Conservation (phyloP, 1,140 invertebrate species). For the Elymnias hypermnestra region DNA sequence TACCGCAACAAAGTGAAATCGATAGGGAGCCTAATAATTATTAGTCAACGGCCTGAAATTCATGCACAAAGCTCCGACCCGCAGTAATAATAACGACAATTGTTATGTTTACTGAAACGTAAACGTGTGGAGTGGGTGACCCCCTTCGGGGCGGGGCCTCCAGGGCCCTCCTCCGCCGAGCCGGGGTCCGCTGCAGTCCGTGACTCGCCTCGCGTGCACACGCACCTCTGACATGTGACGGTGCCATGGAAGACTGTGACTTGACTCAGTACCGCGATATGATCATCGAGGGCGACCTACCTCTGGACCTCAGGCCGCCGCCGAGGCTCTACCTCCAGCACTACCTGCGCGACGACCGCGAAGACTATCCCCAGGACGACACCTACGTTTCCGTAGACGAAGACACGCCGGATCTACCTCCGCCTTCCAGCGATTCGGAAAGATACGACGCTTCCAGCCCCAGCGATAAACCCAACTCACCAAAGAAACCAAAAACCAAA, state of each 20-base stretch:
- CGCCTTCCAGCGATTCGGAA: constrained; percentile 60
- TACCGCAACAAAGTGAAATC: constrained; percentile 68
- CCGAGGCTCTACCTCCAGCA: constrained; percentile 61
- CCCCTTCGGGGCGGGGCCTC: constrained; percentile 35
- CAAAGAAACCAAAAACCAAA: constrained; percentile 63
- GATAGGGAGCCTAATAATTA: constrained; percentile 71
- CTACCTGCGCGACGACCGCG: constrained; percentile 51
- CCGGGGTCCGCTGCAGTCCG: constrained; percentile 30
- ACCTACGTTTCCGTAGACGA: constrained; percentile 67
- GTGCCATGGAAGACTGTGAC: constrained; percentile 66
- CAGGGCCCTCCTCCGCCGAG: constrained; percentile 28
- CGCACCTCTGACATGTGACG: constrained; percentile 66
- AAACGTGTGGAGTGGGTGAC: constrained; percentile 47
- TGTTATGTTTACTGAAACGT: constrained; percentile 75
- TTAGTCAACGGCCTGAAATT: constrained; percentile 74
- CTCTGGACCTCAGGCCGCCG: constrained; percentile 60
- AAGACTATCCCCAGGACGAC: constrained; percentile 57
- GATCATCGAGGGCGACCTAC: constrained; percentile 66
- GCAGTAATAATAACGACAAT: constrained; percentile 75
- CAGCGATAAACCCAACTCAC: constrained; percentile 51
- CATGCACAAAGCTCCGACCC: constrained; percentile 72
- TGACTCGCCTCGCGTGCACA: constrained; percentile 47
- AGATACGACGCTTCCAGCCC: constrained; percentile 61
- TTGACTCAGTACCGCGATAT: constrained; percentile 65
- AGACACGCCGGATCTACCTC: constrained; percentile 55